phyloP scores from a whole-genome alignment of 2,888 invertebrate genomes.

The Drosophila setosimentum region DNA sequence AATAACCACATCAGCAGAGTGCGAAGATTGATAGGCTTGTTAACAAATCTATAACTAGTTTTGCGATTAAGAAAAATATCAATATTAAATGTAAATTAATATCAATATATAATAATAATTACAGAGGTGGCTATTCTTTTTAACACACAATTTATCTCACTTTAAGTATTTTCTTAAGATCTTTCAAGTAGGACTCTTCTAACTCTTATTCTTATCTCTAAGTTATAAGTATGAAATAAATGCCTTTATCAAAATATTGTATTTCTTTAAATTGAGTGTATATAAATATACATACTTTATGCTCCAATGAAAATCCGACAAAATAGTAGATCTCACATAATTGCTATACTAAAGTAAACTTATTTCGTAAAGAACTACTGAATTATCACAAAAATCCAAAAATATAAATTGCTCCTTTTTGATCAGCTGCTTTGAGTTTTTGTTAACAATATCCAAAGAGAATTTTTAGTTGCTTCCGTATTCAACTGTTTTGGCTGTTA shows the following conservation, averaged over 20 bases:
- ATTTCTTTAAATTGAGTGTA: background rate
- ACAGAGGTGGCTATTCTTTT: background rate
- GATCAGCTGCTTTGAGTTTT: background rate
- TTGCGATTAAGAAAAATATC: background rate
- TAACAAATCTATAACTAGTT: constrained; percentile 2
- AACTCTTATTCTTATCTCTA: background rate
- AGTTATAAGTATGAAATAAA: background rate
- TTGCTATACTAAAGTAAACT: background rate
- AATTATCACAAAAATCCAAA: background rate
- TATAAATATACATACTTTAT: background rate
- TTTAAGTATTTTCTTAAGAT: background rate
- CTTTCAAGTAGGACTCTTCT: background rate
- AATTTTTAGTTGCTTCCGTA: background rate
- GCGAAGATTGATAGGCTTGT: background rate
- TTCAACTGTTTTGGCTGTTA: background rate
- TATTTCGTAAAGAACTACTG: background rate
- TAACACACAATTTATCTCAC: background rate
- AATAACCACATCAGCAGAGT: background rate
- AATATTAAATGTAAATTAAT: background rate
- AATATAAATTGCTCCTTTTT: background rate
- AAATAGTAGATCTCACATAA: background rate
- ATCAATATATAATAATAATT: background rate
- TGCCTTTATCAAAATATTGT: background rate
- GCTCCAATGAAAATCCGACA: background rate
- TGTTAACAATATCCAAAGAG: background rate